Base-by-base conservation (phyloP, 2,888 invertebrate genomes). In the Drosophila barbarae region DNA sequence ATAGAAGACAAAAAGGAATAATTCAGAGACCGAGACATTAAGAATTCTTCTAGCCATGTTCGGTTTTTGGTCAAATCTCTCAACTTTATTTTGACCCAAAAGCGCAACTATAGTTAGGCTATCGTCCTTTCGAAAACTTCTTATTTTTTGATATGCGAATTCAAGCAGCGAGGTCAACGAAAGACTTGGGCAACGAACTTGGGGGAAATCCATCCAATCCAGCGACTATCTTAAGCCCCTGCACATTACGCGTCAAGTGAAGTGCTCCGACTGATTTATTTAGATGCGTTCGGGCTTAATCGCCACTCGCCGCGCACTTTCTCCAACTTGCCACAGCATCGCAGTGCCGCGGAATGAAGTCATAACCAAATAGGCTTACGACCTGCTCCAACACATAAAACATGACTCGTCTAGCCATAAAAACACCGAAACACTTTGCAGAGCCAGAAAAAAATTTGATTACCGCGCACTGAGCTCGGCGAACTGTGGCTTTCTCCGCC, bases 321-420 rank as follows among this genome's bases (percentile, higher is more conserved):
- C 84, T 67, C 79, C 84, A 57, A 39, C 52, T 39, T 15, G 23
- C 65, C 44, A 68, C 72, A 74, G 71, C 50, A 41, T 38, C 49
- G 41, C 42, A n/a, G 21, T 7, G 26, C 18, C 8, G 23, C 36
- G 69, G 70, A 79, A 80, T 80, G 76, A 84, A 84, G 79, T 79
- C 83, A 84, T 84, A 82, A 79, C 83, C 83, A 84, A 82, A 82
- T 72, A 82, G 68, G 79, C 66, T 67, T 39, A 59, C 49, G 46
- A 65, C 53, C 50, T 36, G 69, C 47, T 58, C 51, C 59, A 39
- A 9, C 55, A 55, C 63, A 58, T 59, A 42, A 58, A 69, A 50
- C 42, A 60, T 30, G 53, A 34, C 63, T 68, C 44, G 67, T 66
- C 64, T 66, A 53, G 52, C 64, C 63, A 64, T 60, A 66, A 61